Evolutionary conservation across 2,797 vertebrate species (phyloP).

Genomic region (Smutsia temminckii): DNA sequence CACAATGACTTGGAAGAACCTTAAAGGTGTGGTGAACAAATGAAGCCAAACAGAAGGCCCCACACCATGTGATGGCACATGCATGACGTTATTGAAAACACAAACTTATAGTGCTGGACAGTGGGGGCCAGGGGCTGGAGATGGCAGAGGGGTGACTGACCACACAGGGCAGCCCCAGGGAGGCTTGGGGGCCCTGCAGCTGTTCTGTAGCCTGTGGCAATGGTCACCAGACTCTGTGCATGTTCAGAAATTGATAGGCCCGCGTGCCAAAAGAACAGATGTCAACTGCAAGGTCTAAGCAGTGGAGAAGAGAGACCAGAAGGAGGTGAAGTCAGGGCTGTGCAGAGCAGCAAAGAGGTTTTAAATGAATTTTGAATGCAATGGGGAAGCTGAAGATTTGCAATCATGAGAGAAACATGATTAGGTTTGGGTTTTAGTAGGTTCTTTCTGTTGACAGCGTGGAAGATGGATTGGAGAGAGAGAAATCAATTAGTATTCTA

Average conservation of each 20-base stretch:
- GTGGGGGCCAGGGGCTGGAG: too few species aligned
- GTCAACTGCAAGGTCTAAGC: background rate
- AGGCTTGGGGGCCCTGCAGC: too few species aligned
- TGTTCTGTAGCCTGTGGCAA: background rate
- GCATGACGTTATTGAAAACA: background rate
- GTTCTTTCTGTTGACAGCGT: background rate
- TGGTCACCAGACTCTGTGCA: background rate
- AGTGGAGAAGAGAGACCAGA: background rate
- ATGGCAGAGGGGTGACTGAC: accelerated
- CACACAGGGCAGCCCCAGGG: accelerated
- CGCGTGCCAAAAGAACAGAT: background rate
- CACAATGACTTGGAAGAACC: background rate
- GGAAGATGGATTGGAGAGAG: background rate
- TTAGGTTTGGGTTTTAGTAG: conserved; percentile 34
- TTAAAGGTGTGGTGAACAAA: background rate
- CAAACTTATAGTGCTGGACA: background rate
- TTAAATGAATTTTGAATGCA: background rate
- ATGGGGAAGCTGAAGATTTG: background rate
- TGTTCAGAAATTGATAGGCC: accelerated
- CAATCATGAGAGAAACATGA: background rate
- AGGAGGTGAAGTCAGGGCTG: accelerated
- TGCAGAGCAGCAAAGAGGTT: background rate
- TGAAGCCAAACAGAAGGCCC: background rate
- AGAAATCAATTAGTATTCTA: conserved; percentile 25
- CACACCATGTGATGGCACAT: accelerated